These are phyloP conservation scores for Oscheius sp. DNA, from an alignment of 2,888 invertebrate species.

Conservation along the genomic window DNA sequence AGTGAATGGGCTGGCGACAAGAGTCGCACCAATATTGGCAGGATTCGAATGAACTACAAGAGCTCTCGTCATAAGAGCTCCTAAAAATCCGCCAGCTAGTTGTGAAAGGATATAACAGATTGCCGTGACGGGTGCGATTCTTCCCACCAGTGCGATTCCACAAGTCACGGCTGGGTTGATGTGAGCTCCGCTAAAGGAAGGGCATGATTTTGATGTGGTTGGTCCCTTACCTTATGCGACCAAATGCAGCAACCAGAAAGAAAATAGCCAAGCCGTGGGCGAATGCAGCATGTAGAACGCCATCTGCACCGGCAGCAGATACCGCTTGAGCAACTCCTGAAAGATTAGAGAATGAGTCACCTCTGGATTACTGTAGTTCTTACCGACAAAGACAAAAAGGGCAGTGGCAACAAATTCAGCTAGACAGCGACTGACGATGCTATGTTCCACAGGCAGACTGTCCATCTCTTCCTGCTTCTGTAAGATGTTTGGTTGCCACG, in stretches of 20 bases:
- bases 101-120: constrained; percentile 68
- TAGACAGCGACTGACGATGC: constrained; percentile 51
- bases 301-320: constrained; percentile 33
- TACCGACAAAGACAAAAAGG: constrained; percentile 68
- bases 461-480: constrained; percentile 27
- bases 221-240: constrained; percentile 49
- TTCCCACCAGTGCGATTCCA: constrained; percentile 66
- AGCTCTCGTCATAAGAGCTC: constrained; percentile 70
- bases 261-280: constrained; percentile 69
- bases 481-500: neutral
- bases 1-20: constrained; percentile 11
- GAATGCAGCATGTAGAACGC: constrained; percentile 62
- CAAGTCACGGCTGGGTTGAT: constrained; percentile 75
- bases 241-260: constrained; percentile 62
- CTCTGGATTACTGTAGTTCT: constrained; percentile 11
- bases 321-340: constrained; percentile 29
- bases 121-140: constrained; percentile 54
- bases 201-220: neutral
- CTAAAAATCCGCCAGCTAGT: constrained; percentile 74
- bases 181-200: constrained; percentile 74
- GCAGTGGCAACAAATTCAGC: constrained; percentile 69
- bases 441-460: constrained; percentile 38
- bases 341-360: neutral
- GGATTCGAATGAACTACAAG: constrained; percentile 3
- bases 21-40: constrained; percentile 24